phyloP scores from a whole-genome alignment of 2,888 invertebrate species.

The Andricus curvator region DNA sequence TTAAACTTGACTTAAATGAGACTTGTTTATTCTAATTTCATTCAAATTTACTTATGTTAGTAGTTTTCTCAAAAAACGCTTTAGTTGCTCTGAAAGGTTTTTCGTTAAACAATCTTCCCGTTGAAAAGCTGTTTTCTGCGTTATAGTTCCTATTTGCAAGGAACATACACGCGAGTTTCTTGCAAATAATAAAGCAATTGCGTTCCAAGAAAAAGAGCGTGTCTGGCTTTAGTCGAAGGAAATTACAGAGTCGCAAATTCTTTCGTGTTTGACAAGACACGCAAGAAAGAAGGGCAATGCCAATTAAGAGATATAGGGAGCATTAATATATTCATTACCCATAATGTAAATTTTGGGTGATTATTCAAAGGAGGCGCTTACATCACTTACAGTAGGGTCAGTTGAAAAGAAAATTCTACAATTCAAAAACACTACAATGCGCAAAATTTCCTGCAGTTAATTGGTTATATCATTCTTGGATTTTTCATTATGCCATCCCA shows the following conservation, averaged over 20 bases:
- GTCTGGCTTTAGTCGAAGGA: background rate
- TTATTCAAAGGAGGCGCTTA: background rate
- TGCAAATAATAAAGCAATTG: constrained; percentile 18
- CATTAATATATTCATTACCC: background rate
- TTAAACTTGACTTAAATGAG: too few species aligned
- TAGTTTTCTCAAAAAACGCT: background rate
- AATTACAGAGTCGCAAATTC: constrained; percentile 4
- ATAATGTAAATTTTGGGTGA: background rate
- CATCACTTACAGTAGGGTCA: background rate
- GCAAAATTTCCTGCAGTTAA: too few species aligned
- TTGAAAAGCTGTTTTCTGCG: background rate
- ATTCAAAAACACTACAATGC: too few species aligned
- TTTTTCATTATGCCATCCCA: too few species aligned
- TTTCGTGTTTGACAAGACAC: constrained; percentile 21
- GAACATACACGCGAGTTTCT: constrained; percentile 17
- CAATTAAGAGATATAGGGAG: background rate
- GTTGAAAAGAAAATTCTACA: too few species aligned
- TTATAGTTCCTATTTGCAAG: constrained; percentile 7
- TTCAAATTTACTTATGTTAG: too few species aligned
- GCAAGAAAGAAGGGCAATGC: background rate
- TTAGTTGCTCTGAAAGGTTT: background rate
- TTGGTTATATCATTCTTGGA: too few species aligned
- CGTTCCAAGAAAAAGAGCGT: constrained; percentile 15
- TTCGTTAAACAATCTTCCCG: background rate
- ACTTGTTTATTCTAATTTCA: background rate